Conservation (phyloP, 2,888 invertebrate genomes). For the Erebia palarica region DNA sequence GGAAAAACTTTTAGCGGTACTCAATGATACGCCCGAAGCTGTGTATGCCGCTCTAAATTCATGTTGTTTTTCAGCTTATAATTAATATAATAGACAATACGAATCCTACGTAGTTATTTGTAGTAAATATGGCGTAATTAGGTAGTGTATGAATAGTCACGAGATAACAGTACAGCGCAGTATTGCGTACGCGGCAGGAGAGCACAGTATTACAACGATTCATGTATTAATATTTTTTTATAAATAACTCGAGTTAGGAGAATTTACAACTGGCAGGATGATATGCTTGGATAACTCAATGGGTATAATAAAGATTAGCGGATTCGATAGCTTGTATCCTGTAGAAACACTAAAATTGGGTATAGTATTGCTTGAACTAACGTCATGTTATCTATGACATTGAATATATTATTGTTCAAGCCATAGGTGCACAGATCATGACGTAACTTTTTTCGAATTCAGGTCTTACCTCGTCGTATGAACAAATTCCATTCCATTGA, state of each 20-base stretch:
- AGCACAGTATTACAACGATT: neutral
- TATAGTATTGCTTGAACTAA: neutral
- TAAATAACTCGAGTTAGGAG: neutral
- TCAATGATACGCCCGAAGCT: too few relatives aligned
- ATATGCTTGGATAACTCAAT: neutral
- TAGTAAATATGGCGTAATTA: constrained; percentile 5
- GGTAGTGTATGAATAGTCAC: constrained; percentile 18
- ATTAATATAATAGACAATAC: neutral
- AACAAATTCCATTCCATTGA: neutral
- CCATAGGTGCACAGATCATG: neutral
- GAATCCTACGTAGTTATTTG: neutral
- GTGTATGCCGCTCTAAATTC: too few relatives aligned
- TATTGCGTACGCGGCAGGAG: neutral
- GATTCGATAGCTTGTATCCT: neutral
- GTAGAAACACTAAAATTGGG: neutral
- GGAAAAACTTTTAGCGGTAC: too few relatives aligned
- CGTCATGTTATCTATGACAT: constrained; percentile 5
- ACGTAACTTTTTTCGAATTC: neutral
- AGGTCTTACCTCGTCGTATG: neutral
- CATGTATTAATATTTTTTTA: neutral
- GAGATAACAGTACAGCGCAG: constrained; percentile 4
- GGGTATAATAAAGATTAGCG: neutral
- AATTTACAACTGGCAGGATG: neutral
- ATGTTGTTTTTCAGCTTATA: neutral
- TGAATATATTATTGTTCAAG: neutral